Percentiles rank a stretch among this genome's conserved stretches.
Conservation (phyloP, 2,888 invertebrate species). For the Iphiclides podalirius region DNA sequence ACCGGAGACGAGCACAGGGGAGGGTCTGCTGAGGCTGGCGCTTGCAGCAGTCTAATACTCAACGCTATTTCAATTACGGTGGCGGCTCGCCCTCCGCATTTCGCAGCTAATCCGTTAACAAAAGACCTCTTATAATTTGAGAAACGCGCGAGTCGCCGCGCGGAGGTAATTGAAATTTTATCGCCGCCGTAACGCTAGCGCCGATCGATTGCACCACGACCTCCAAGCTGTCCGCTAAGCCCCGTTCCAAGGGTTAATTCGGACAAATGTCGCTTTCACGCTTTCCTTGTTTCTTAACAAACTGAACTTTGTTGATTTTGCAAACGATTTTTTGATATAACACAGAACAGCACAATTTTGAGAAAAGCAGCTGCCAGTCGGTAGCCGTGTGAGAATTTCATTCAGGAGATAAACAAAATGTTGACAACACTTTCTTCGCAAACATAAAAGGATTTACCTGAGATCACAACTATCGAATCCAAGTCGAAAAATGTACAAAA, state of each 20-base stretch:
- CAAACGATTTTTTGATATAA: too few species aligned
- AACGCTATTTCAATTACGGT: constrained; percentile 50
- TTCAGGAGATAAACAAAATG: too few species aligned
- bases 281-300: too few species aligned
- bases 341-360: too few species aligned
- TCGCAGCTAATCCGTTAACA: constrained; percentile 40
- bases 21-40: constrained; percentile 45
- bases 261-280: too few species aligned
- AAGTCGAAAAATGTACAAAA: too few species aligned
- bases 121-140: constrained; percentile 37
- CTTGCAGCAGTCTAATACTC: constrained; percentile 51
- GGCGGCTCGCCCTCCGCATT: constrained; percentile 32
- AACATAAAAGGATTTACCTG: too few species aligned
- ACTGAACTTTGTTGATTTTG: too few species aligned
- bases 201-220: constrained; percentile 5
- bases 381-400: too few species aligned
- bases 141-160: constrained; percentile 25
- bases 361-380: too few species aligned
- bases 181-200: constrained; percentile 25
- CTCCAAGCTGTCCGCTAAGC: not conserved
- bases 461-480: too few species aligned
- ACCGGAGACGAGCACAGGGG: constrained; percentile 1
- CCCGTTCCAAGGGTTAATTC: not conserved
- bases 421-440: too few species aligned
- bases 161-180: constrained; percentile 37